Evolutionary conservation across 2,888 invertebrate species (phyloP).

Genomic region (Ecdyonurus torrentis): DNA sequence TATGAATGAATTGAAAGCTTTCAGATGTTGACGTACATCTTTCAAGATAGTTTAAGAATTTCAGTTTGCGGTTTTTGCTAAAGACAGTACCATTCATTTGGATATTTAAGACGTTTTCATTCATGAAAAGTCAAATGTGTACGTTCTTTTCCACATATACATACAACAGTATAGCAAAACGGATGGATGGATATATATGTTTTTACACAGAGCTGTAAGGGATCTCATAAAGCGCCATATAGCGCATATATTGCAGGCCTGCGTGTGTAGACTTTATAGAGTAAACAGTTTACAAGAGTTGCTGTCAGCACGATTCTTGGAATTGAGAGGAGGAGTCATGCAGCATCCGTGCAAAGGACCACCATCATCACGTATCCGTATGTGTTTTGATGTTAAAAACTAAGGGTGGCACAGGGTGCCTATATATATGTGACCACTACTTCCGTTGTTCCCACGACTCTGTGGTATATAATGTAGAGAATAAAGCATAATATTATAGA

Average conservation of each 20-base stretch:
- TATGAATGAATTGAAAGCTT: neutral
- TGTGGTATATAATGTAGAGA: too few species aligned
- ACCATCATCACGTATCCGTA: neutral
- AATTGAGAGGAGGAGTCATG: neutral
- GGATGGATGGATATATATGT: too few species aligned
- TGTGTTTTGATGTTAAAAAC: neutral
- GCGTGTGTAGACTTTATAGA: too few species aligned
- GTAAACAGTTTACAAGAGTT: neutral
- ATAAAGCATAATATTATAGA: too few species aligned
- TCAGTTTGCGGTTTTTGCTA: neutral
- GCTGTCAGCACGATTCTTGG: neutral
- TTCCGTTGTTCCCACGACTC: neutral
- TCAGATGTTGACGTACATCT: neutral
- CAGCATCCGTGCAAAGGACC: neutral
- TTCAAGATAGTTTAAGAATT: neutral
- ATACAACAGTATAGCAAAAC: neutral
- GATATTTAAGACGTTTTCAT: neutral
- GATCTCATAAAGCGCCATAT: too few species aligned
- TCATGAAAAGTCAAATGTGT: neutral
- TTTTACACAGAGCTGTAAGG: too few species aligned
- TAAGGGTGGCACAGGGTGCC: neutral
- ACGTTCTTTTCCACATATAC: neutral
- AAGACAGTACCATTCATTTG: neutral
- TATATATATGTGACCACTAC: neutral
- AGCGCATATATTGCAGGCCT: neutral